phyloP scores from a whole-genome alignment of 35 echinoderm and acorn worm species.

The Hemicentrotus pulcherrimus region DNA sequence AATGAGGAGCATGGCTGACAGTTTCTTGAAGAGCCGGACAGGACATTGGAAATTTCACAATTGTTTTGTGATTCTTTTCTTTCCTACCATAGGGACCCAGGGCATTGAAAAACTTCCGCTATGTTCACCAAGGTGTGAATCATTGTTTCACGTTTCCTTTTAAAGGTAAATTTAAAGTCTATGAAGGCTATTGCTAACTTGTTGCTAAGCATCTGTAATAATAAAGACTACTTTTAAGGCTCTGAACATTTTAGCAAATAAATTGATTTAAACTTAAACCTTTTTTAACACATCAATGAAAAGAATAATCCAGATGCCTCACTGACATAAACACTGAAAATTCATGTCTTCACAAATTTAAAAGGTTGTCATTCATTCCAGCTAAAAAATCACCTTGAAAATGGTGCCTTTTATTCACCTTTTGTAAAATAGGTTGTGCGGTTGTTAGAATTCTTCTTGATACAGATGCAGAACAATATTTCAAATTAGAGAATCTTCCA shows the following conservation, averaged over 20 bases:
- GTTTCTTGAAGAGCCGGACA: not conserved
- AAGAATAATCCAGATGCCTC: no score
- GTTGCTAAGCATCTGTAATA: not conserved
- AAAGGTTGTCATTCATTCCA: not conserved
- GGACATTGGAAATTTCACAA: not conserved
- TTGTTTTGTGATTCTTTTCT: constrained; percentile 1
- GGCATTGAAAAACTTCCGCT: constrained; percentile 20
- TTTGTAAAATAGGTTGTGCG: not conserved
- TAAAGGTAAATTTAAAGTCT: not conserved
- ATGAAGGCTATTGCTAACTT: not conserved
- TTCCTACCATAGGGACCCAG: not conserved
- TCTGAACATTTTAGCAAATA: not conserved
- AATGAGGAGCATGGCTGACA: not conserved
- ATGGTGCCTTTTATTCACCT: not conserved
- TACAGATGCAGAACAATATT: not conserved
- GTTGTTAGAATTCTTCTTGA: not conserved
- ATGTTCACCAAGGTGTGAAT: constrained; percentile 14
- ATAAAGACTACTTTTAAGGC: not conserved
- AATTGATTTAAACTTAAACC: no score
- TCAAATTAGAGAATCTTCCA: not conserved
- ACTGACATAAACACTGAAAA: no score
- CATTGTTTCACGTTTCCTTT: not conserved
- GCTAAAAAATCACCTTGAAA: not conserved
- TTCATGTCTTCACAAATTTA: no score
- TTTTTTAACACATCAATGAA: no score